Percentiles rank a stretch among this genome's conserved stretches.
phyloP scores from a whole-genome alignment of 2,797 vertebrate genomes.

The Champsocephalus esox region DNA sequence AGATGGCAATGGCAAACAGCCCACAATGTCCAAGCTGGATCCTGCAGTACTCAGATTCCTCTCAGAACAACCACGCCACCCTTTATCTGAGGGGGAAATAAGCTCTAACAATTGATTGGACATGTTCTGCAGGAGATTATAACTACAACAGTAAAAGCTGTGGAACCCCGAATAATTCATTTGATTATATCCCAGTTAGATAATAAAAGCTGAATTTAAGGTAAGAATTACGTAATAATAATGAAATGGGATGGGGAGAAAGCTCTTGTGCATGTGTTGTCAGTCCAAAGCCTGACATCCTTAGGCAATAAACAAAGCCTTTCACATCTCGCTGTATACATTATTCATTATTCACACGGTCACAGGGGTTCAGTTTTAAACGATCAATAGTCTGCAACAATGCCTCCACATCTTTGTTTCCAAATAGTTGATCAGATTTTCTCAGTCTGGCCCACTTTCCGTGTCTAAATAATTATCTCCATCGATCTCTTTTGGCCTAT shows the following conservation, averaged over 20 bases:
- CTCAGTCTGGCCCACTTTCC: not conserved
- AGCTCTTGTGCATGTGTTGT: not conserved
- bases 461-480: not conserved
- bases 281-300: not conserved
- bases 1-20: slow-evolving; percentile 70
- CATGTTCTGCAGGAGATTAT: slow-evolving; percentile 22
- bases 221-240: not conserved
- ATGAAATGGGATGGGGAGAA: not conserved
- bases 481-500: not conserved
- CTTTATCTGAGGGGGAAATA: not conserved
- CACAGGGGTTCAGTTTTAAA: slow-evolving; percentile 28
- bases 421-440: slow-evolving; percentile 17
- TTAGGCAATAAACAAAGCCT: not conserved
- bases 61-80: not conserved
- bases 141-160: slow-evolving; percentile 13
- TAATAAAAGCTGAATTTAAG: not conserved
- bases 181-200: not conserved
- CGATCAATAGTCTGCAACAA: slow-evolving; percentile 17
- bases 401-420: slow-evolving; percentile 14
- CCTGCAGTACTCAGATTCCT: not conserved
- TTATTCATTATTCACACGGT: slow-evolving; percentile 18
- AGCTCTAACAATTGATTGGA: slow-evolving; percentile 18
- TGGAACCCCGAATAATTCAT: not conserved
- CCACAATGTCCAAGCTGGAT: not conserved
- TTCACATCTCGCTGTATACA: not conserved